A percentile compares a stretch with the other conserved stretches of the same genome.
Conservation (phyloP, 2,797 vertebrate species). For the Rhynchonycteris naso region DNA sequence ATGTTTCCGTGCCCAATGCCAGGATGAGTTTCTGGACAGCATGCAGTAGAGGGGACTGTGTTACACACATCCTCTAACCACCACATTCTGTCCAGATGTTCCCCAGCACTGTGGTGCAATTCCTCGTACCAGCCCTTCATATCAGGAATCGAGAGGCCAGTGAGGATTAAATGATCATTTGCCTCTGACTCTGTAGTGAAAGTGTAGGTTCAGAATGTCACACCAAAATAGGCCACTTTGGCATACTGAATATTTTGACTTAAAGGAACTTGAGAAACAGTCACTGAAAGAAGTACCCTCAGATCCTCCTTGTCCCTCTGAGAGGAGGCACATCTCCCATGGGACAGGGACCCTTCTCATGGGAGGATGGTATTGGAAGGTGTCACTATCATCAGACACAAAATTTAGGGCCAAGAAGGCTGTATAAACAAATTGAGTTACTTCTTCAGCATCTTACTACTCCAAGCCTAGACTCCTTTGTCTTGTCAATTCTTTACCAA, state of each 20-base stretch:
- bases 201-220: not conserved
- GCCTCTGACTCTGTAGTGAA: not conserved
- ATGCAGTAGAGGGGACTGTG: not conserved
- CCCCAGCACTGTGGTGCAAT: not conserved
- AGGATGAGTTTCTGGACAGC: not conserved
- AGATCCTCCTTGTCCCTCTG: not conserved
- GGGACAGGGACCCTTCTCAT: not conserved
- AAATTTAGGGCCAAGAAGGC: not conserved
- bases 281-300: not conserved
- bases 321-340: not conserved
- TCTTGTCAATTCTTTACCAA: not conserved
- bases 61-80: not conserved
- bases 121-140: not conserved
- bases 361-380: not conserved
- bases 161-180: not conserved
- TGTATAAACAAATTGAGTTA: not conserved
- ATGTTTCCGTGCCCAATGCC: not conserved
- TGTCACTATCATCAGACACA: no score
- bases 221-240: not conserved
- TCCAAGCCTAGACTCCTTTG: not conserved
- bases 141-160: not conserved
- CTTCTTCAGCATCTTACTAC: no score
- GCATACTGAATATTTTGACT: not conserved
- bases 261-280: not conserved
- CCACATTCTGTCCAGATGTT: not conserved